Conservation (phyloP, 2,888 invertebrate genomes). For the Metallyticus violacea region DNA sequence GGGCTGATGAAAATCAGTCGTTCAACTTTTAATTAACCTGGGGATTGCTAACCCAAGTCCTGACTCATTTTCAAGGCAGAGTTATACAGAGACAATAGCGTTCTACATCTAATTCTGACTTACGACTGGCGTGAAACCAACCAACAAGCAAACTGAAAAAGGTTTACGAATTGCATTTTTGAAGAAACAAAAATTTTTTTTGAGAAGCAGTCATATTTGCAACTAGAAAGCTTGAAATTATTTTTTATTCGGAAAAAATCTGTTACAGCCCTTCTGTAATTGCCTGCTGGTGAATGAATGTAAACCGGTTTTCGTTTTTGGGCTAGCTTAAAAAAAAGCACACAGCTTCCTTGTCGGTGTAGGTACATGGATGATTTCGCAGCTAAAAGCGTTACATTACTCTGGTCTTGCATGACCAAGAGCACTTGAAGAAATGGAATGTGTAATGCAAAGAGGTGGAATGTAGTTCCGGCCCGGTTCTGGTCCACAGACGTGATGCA, state of each 20-base stretch:
- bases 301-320: not conserved
- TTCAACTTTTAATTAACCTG: too few relatives aligned
- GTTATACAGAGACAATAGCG: too few relatives aligned
- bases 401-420: not conserved
- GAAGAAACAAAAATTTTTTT: too few relatives aligned
- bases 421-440: not conserved
- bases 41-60: too few relatives aligned
- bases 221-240: not conserved
- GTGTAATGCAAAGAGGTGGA: not conserved
- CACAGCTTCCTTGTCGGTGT: too few relatives aligned
- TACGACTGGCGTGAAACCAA: too few relatives aligned
- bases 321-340: not conserved
- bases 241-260: not conserved
- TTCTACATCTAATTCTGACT: too few relatives aligned
- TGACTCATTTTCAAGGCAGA: too few relatives aligned
- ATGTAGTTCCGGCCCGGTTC: not conserved
- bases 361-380: not conserved
- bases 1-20: too few relatives aligned
- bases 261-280: not conserved
- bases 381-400: not conserved
- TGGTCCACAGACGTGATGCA: not conserved
- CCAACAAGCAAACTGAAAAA: too few relatives aligned
- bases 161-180: too few relatives aligned
- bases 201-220: not conserved
- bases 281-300: not conserved